Evolutionary conservation across 1,140 invertebrate genomes (phyloP), one percentile per base, ranked within the genome.

Genomic region (Cydia strobilella): DNA sequence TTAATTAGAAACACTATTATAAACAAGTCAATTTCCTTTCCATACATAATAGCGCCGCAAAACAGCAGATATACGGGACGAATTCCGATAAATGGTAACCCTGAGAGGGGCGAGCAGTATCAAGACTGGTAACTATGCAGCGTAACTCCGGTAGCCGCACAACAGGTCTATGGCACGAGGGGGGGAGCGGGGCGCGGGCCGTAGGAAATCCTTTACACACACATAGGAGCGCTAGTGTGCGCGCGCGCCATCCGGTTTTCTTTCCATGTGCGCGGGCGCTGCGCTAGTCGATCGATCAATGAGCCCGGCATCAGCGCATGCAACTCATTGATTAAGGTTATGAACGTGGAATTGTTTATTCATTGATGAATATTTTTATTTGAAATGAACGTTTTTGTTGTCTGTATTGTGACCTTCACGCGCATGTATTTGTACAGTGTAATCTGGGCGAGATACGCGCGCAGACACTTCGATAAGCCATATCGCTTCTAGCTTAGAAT

Each of bases 61-160:
- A 69, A 69, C 20, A 27, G 18, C 65, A 69, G 65, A 69, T 42
- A 69, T 69, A 69, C 25, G 63, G 18, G 65, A 35, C 65, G n/a
- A 23, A 69, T 18, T 69, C 35, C 35, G 65, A 69, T 39, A 69
- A 69, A 69, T 69, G 65, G 65, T 69, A 69, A 69, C 65, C 74
- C 63, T 84, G 86, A 74, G 81, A 71, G 77, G 77, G 54, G 23
- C 39, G 74, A 82, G 79, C 81, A 84, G 86, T 89, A 92, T 92
- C 90, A 87, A 93, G 91, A 92, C 92, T 88, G 92, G 91, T 93
- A 93, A 93, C 90, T 93, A 93, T 92, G 92, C 90, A n/a, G 54
- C 54, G 54, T 59, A 59, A 59, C 54, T 59, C 54, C 54, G 54
- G 54, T 59, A 59, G 54, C 54, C 90, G 85, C 89, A 85, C 86